Evolutionary conservation across 2,797 vertebrate species (phyloP).

Genomic region (Helarctos malayanus): DNA sequence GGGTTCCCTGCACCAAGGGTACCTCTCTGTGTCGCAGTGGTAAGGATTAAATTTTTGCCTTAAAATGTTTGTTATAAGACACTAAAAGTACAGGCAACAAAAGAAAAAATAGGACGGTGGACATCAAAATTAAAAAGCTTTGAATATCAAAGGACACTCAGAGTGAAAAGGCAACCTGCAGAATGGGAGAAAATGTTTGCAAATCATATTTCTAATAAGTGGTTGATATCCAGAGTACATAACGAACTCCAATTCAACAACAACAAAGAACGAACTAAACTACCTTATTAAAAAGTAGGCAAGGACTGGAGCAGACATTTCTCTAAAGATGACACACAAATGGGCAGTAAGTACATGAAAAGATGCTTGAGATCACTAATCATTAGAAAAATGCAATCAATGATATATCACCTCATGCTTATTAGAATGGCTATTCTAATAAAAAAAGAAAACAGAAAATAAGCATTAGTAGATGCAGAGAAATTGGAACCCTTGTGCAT

Average conservation of each 20-base stretch:
- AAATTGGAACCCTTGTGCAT: background rate
- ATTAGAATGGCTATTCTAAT: background rate
- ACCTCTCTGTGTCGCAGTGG: background rate
- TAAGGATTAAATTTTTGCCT: background rate
- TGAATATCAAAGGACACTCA: background rate
- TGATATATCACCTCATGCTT: background rate
- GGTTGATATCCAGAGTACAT: background rate
- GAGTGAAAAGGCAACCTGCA: background rate
- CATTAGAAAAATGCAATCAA: background rate
- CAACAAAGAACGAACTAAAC: background rate
- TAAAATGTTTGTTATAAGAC: background rate
- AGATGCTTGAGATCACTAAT: background rate
- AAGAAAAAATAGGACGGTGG: background rate
- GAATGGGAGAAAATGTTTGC: background rate
- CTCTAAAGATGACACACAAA: background rate
- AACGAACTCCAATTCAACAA: background rate
- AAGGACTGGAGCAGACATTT: background rate
- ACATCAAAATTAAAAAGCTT: background rate
- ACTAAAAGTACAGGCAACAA: background rate
- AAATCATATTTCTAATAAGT: background rate
- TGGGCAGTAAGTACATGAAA: background rate
- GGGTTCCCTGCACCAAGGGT: background rate
- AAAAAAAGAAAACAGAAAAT: background rate
- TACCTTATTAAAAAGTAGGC: background rate
- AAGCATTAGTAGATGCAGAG: background rate